These are phyloP conservation scores for Drosophila mimica DNA, from an alignment of 2,888 invertebrate species.

Conservation along the genomic window DNA sequence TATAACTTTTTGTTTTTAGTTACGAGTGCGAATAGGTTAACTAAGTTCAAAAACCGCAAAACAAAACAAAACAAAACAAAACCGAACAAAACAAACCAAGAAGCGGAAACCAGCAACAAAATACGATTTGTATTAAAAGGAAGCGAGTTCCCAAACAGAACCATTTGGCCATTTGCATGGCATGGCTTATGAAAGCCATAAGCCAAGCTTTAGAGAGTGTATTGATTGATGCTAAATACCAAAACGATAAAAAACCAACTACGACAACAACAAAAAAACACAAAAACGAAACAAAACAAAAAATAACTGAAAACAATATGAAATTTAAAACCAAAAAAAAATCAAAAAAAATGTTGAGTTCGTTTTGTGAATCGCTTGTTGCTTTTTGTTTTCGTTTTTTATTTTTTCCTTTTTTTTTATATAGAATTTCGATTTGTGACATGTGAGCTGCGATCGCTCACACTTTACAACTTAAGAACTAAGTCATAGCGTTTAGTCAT, in stretches of 20 bases:
- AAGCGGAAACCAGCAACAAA: slow-evolving; percentile 17
- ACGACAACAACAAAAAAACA: slow-evolving; percentile 8
- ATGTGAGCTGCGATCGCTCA: slow-evolving; percentile 27
- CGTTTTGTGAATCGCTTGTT: slow-evolving; percentile 41
- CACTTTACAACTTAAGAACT: slow-evolving; percentile 65
- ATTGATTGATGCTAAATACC: slow-evolving; percentile 51
- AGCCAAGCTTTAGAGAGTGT: slow-evolving; percentile 33
- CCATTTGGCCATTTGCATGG: slow-evolving; percentile 51
- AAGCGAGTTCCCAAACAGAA: slow-evolving; percentile 49
- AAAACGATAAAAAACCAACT: slow-evolving; percentile 33
- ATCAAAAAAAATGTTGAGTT: slow-evolving; percentile 17
- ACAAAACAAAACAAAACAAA: slow-evolving; percentile 10
- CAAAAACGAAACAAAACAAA: slow-evolving; percentile 6
- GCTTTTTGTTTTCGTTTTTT: slow-evolving; percentile 14
- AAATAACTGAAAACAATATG: neutral
- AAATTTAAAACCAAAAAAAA: neutral
- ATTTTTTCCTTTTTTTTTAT: slow-evolving; percentile 3
- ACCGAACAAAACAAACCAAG: slow-evolving; percentile 9
- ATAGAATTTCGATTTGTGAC: slow-evolving; percentile 25
- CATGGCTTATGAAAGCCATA: slow-evolving; percentile 24
- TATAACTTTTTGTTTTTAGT: slow-evolving; percentile 57
- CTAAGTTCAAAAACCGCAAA: slow-evolving; percentile 61
- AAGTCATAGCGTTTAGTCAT: slow-evolving; percentile 69
- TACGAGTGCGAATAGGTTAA: slow-evolving; percentile 65
- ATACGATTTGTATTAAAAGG: slow-evolving; percentile 30